Evolutionary conservation across 2,113 vertebrate species (phyloP), one percentile per base, ranked within the genome.

Genomic region (Ranitomeya imitator): DNA sequence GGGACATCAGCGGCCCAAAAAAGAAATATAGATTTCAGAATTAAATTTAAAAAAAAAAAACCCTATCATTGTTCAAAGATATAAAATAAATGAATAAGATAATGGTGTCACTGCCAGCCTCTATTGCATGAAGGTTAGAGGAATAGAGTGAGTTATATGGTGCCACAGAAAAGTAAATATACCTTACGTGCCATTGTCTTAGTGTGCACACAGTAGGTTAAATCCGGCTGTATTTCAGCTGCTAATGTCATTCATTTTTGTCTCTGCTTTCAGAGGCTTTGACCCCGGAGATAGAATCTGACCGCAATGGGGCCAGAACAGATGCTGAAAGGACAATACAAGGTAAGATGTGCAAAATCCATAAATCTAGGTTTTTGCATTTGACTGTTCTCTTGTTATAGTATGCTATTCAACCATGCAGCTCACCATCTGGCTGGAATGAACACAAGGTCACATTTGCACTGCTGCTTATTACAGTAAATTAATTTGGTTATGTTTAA

Each of bases 271-370:
- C 96, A 99, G 98, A 99, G 93, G 97, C 98, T 94, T 96, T 99
- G 98, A 99, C 98, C 97, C 98, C 98, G 95, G 98, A 99, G 97
- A 97, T 99, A 96, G 98, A 99, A 96, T 97, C 96, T 97, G 98
- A 99, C 97, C 98, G 97, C 96, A 97, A 96, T 91, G 96, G 96
- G 95, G 96, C 97, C 96, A 97, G 98, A 98, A 98, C 98, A 99
- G 98, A 99, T 98, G 97, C 98, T 96, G 98, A 99, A 97, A 99
- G 98, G 98, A 98, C 98, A 99, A 99, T 99, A 99, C 98, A 99
- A 99, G 98, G 98, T 99, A 98, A 95, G 96, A 96, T 96, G 95
- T 96, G 96, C 95, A 97, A 96, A 96, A 96, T 96, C 97, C 94
- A 98, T 99, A 99, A 98, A 99, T 98, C 97, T 98, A 93, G 92